Base-by-base conservation (phyloP, 2,888 invertebrate genomes). In the Lepidocyrtinus sp. region DNA sequence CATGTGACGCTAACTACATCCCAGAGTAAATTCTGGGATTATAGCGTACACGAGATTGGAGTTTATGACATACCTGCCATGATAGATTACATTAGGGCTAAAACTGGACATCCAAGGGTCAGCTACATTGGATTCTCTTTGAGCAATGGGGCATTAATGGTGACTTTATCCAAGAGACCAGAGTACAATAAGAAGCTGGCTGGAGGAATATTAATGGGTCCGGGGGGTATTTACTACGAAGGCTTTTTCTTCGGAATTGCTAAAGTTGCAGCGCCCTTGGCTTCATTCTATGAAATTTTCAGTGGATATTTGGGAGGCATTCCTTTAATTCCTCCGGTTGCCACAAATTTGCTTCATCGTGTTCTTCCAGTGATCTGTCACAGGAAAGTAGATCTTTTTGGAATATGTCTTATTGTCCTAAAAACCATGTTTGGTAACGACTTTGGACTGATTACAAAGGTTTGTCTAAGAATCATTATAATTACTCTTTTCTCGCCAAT, bases 1-100 rank as follows among this genome's bases (percentile, higher is more conserved):
- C 91, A 92, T 85, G 87, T 88, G 7, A 87, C 87, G 15, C 87
- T 90, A 36, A 86, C 87, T 12, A 88, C 90, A 1, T 85, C 81
- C 0, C 87, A 89, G 75, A 87, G 86, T 55, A 85, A 84, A 27
- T 89, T 88, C 81, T 89, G 89, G 89, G 87, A 89, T 74, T 89
- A 88, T 73, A 88, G 88, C 22, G 24, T 24, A 5, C 64, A 73
- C 21, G 64, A 73, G 26, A 21, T 73, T 0, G 72, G 64, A n/a
- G 15, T 64, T 0, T 64, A 45, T 21, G 73, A 73, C 26, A 9
- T 73, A 0, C 26, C 73, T 1, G 73, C 64, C 0, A 64, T 55
- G 2, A 64, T 73, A 3, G 64, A 73, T 36, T 67, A 67, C 17
- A 19, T 74, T 5, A 65, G 24, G n/a, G 15, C 17, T 0, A 2